These are phyloP conservation scores for Desoria tigrina DNA, from an alignment of 2,888 invertebrate species.

Conservation along the genomic window DNA sequence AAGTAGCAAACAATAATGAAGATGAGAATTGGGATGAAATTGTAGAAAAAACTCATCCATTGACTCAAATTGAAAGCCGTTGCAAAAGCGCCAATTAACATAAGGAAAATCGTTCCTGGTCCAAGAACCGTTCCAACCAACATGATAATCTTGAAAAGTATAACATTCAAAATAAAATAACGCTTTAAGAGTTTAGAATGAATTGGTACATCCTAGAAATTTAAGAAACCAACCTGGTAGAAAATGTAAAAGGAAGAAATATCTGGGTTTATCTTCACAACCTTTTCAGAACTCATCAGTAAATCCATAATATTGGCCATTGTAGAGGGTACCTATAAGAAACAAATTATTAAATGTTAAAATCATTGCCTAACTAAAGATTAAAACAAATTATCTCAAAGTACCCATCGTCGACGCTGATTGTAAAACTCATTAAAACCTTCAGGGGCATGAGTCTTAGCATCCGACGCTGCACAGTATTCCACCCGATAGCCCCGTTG, in stretches of 20 bases:
- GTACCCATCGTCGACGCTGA: constrained; percentile 63
- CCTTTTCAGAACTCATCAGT: constrained; percentile 58
- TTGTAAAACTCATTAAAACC: constrained; percentile 63
- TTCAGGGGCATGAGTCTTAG: constrained; percentile 61
- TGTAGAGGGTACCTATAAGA: constrained; percentile 64
- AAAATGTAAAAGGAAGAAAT: constrained; percentile 58
- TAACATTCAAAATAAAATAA: not conserved
- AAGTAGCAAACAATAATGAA: constrained; percentile 71
- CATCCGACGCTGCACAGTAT: constrained; percentile 58
- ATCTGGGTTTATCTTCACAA: constrained; percentile 60
- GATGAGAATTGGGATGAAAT: constrained; percentile 67
- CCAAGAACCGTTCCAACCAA: constrained; percentile 76
- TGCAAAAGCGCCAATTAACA: constrained; percentile 79
- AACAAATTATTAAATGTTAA: too few relatives aligned
- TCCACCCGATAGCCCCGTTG: constrained; percentile 61
- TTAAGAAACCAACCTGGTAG: constrained; percentile 54
- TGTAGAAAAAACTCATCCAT: constrained; percentile 67
- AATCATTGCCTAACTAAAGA: too few relatives aligned
- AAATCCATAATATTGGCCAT: constrained; percentile 64
- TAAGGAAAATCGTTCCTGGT: constrained; percentile 78
- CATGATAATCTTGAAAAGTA: constrained; percentile 31
- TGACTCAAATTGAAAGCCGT: constrained; percentile 74
- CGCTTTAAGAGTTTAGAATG: not conserved
- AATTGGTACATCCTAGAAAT: not conserved
- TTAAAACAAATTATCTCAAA: too few relatives aligned